Evolutionary conservation across 2,113 vertebrate genomes (phyloP).

Genomic region (Gavia stellata): DNA sequence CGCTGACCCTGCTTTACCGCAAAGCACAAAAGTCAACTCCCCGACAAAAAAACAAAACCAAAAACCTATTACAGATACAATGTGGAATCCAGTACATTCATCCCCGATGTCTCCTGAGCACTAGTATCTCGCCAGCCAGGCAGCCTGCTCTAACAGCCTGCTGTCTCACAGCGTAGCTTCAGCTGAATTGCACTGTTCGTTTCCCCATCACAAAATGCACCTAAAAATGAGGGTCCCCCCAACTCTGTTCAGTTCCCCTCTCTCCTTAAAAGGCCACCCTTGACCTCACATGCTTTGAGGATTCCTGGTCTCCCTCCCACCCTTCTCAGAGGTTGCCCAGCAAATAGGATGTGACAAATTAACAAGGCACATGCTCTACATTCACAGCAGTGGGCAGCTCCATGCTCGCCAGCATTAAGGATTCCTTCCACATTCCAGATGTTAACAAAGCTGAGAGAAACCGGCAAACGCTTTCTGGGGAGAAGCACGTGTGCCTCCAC

Average conservation of each 20-base stretch:
- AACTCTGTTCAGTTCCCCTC: not conserved
- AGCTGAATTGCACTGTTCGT: fast-evolving
- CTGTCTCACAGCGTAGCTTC: not conserved
- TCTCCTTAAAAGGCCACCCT: not conserved
- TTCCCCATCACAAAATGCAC: not conserved
- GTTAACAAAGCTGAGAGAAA: not conserved
- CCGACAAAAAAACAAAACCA: not conserved
- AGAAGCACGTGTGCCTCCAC: not conserved
- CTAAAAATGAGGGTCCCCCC: not conserved
- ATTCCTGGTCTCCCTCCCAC: not conserved
- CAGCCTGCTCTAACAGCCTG: not conserved
- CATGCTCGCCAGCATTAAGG: fast-evolving
- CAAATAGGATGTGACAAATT: not conserved
- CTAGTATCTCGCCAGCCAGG: not conserved
- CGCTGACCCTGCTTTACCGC: not conserved
- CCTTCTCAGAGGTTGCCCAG: not conserved
- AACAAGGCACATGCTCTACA: conserved; percentile 38
- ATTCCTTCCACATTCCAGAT: not conserved
- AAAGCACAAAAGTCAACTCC: not conserved
- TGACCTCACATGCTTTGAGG: fast-evolving
- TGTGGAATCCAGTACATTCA: not conserved
- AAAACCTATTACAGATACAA: not conserved
- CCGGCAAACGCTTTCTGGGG: not conserved
- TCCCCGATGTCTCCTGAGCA: not conserved
- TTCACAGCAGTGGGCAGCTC: not conserved